A percentile compares a stretch with the other conserved stretches of the same genome.
Conservation (phyloP, 2,797 vertebrate species). For the Onychomys leucogaster region DNA sequence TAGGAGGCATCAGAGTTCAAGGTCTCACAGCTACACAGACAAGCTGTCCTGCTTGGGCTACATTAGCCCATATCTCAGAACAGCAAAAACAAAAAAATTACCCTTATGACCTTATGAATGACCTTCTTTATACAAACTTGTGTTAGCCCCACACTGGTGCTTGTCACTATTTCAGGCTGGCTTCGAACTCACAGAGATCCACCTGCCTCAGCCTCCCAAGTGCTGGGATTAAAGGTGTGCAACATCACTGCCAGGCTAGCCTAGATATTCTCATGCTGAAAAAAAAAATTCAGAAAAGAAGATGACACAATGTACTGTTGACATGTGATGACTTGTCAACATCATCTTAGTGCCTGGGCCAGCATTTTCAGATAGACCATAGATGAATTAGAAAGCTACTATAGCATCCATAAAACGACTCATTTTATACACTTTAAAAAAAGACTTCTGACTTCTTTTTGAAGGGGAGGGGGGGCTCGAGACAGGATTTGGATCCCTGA, state of each 20-base stretch:
- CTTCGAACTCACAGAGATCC: too few species aligned
- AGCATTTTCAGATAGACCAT: constrained; percentile 3
- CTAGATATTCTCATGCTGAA: neutral
- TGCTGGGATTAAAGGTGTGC: neutral
- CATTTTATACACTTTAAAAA: constrained; percentile 29
- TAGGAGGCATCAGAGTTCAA: neutral
- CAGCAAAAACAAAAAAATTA: neutral
- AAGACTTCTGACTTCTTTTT: neutral
- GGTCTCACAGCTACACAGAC: neutral
- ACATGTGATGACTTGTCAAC: neutral
- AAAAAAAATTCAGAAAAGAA: neutral
- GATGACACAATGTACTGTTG: neutral
- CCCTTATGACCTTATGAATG: constrained; percentile 10
- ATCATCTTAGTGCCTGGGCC: neutral
- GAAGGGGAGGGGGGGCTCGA: too few species aligned
- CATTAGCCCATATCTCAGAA: neutral
- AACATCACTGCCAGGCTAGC: neutral
- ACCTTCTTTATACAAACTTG: constrained; percentile 2
- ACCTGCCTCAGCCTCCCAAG: too few species aligned
- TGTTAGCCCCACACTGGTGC: constrained; percentile 29
- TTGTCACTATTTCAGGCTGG: constrained; percentile 1
- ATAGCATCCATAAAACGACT: neutral
- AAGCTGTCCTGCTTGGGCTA: neutral
- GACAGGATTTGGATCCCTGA: neutral
- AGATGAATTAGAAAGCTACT: constrained; percentile 22